Base-by-base conservation (phyloP, 1,140 invertebrate species). In the Parapsyche elsis region DNA sequence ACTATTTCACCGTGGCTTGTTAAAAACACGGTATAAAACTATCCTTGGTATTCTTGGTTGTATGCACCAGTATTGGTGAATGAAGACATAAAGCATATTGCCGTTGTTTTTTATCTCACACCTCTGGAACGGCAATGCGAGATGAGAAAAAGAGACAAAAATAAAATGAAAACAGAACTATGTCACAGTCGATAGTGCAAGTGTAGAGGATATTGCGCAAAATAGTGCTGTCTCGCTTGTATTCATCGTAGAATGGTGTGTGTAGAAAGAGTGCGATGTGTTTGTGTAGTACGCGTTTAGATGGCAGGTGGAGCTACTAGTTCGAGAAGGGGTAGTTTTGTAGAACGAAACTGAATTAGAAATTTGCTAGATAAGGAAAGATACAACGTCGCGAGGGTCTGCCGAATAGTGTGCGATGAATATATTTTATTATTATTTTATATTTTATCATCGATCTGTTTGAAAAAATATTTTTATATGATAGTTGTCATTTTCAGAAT, bases 321-420 rank as follows among this genome's bases (percentile, higher is more conserved):
- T 80, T 80, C 23, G 59, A 70, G 71, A 59, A 75, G 79, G 78
- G 71, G 79, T 59, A 75, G 79, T 80, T 80, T 77, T 77, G 57
- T 49, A 45, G 53, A 64, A 75, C 71, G 71, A 80, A 80, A 80
- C 79, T 80, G 79, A 80, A 74, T 67, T 74, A 67, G 79, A 80
- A 80, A 61, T 80, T 80, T 80, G 75, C 75, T 77, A 77, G 75
- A 77, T 77, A 77, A 77, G 75, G 75, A 77, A 77, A 77, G 75
- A 77, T 64, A 53, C 75, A 77, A 30, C 26, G 64, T 44, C 44
- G 53, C 26, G 75, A 77, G 75, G 75, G 75, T 77, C 16, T 0
- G 1, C 9, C 14, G 9, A 38, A 45, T 64, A 45, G 73, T 76
- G 12, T 14, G 5, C 38, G n/a, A 5, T 38, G 30, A n/a, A n/a